Percentiles rank a stretch among this genome's conserved stretches.
Evolutionary conservation across 1,140 invertebrate genomes (phyloP).

Genomic region (Papilio dardanus): DNA sequence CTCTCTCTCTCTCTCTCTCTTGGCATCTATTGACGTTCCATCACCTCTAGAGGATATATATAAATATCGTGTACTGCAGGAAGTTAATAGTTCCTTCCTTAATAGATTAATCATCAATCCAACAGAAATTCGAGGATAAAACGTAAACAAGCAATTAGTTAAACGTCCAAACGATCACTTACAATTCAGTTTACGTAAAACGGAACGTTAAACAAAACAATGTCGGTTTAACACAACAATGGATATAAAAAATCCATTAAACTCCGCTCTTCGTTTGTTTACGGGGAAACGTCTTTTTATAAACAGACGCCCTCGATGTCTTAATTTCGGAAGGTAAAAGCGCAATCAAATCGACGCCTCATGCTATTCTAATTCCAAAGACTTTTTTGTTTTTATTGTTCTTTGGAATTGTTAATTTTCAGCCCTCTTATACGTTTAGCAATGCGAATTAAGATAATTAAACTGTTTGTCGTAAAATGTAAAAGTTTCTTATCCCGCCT

Average conservation of each 20-base stretch:
- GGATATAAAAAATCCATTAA: conserved; percentile 63
- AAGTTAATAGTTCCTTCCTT: conserved; percentile 7
- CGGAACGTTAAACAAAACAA: conserved; percentile 48
- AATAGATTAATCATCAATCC: neutral
- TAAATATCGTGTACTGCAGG: neutral
- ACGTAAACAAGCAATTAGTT: conserved; percentile 32
- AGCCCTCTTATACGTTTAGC: neutral
- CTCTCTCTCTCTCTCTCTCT: no score
- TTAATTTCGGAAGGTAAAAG: conserved; percentile 62
- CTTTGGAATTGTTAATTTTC: neutral
- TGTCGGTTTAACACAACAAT: conserved; percentile 55
- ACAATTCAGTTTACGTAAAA: conserved; percentile 39
- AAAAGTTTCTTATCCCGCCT: neutral
- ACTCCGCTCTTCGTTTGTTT: conserved; percentile 53
- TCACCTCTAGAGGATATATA: neutral
- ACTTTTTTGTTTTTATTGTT: neutral
- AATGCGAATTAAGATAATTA: neutral
- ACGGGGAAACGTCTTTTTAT: conserved; percentile 56
- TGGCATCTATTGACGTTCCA: neutral
- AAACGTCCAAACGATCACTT: conserved; percentile 22
- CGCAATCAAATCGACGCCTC: conserved; percentile 32
- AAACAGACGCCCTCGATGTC: conserved; percentile 65
- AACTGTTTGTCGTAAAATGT: neutral
- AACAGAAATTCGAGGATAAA: neutral
- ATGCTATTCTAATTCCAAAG: neutral